Conservation (phyloP, 2,113 vertebrate species). For the Pholis gunnellus region DNA sequence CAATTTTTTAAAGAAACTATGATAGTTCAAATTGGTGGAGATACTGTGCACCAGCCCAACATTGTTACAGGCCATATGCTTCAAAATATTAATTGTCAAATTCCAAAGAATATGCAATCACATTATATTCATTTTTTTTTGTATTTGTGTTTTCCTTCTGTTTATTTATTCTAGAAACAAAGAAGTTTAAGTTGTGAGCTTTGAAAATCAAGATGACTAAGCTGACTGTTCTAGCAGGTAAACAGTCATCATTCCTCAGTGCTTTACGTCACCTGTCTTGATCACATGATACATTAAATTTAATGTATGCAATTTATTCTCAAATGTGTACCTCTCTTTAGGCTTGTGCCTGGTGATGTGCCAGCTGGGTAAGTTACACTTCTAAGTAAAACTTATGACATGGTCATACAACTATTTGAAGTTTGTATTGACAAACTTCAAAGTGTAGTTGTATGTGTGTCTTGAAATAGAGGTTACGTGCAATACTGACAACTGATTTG, state of each 20-base stretch:
- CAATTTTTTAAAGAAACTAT: neutral
- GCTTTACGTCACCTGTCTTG: neutral
- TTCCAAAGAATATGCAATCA: neutral
- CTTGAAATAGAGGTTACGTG: neutral
- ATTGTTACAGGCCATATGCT: neutral
- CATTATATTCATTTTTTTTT: neutral
- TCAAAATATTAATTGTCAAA: neutral
- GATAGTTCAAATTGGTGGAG: neutral
- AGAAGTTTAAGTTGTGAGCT: constrained; percentile 13
- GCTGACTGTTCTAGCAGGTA: constrained; percentile 59
- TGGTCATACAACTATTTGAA: neutral
- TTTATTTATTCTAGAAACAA: constrained; percentile 2
- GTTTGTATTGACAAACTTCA: neutral
- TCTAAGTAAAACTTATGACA: neutral
- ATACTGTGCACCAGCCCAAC: neutral
- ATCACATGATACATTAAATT: neutral
- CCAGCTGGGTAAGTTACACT: constrained; percentile 21
- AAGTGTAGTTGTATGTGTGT: neutral
- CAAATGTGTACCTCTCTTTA: neutral
- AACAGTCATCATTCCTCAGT: constrained; percentile 8
- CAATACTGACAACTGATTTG: neutral
- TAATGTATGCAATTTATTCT: neutral
- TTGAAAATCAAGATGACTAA: constrained; percentile 31
- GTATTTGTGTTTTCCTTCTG: neutral
- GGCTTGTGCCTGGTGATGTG: constrained; percentile 31